phyloP scores from a whole-genome alignment of 1,140 invertebrate genomes.

The Trichonephila inaurata region DNA sequence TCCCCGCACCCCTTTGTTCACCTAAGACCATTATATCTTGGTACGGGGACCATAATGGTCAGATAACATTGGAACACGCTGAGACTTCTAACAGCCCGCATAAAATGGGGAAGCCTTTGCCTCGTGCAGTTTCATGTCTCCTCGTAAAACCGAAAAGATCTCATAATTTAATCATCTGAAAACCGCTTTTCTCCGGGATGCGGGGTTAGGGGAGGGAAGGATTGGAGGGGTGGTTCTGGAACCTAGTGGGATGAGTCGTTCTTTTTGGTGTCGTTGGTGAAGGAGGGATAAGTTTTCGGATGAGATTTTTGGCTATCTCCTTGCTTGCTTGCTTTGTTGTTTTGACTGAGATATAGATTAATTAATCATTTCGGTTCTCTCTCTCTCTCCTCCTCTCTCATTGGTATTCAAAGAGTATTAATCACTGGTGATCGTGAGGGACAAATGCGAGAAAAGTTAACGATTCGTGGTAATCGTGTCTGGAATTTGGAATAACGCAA shows the following conservation, averaged over 20 bases:
- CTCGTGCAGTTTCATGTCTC: conserved; percentile 51
- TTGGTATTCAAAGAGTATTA: conserved; percentile 9
- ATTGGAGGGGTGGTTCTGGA: conserved; percentile 3
- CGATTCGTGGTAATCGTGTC: not conserved
- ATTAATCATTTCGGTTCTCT: not conserved
- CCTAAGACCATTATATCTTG: conserved; percentile 76
- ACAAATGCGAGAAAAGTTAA: not conserved
- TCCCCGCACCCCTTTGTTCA: conserved; percentile 72
- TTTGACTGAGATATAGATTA: not conserved
- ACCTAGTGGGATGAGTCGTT: conserved; percentile 59
- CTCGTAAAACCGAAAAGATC: conserved; percentile 77
- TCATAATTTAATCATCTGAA: conserved; percentile 77
- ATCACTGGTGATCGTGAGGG: not conserved
- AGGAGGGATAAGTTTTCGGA: not conserved
- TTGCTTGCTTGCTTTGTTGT: not conserved
- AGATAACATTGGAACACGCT: conserved; percentile 71
- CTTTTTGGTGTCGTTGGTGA: not conserved
- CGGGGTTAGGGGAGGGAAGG: not conserved
- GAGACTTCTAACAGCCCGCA: conserved; percentile 63
- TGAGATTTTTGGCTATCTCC: not conserved
- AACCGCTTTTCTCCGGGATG: conserved; percentile 72
- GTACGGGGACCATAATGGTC: conserved; percentile 74
- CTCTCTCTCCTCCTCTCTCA: not conserved
- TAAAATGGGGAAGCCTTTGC: conserved; percentile 44
- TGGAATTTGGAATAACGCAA: not conserved